Evolutionary conservation across 2,797 vertebrate species (phyloP).

Genomic region (Acipenser oxyrinchus): DNA sequence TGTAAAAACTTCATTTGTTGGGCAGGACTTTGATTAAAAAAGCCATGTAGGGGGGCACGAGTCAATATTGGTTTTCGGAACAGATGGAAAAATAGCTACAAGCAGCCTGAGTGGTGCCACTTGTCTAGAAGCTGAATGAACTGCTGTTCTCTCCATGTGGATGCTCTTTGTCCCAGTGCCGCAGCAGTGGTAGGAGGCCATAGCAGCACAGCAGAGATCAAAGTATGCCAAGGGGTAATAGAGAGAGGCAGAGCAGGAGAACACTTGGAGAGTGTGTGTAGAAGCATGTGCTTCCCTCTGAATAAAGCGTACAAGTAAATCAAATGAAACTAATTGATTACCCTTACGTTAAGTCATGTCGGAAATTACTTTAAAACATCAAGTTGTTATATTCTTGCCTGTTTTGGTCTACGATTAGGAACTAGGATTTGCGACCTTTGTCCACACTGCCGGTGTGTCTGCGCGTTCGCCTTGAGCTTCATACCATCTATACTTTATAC

Average conservation of each 20-base stretch:
- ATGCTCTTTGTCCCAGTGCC: constrained; percentile 32
- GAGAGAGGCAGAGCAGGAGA: constrained; percentile 13
- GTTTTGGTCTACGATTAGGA: too few species aligned
- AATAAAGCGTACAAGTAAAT: constrained; percentile 37
- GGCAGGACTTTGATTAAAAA: constrained; percentile 37
- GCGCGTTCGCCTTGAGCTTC: too few species aligned
- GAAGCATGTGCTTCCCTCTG: too few species aligned
- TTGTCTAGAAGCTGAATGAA: background rate
- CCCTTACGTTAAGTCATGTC: background rate
- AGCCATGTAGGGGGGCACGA: constrained; percentile 28
- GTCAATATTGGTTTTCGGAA: constrained; percentile 27
- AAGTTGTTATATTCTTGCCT: too few species aligned
- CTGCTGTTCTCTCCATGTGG: constrained; percentile 16
- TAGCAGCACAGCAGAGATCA: constrained; percentile 40
- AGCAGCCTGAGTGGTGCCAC: constrained; percentile 22
- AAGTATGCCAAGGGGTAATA: constrained; percentile 24
- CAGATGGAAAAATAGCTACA: constrained; percentile 29
- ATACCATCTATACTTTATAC: too few species aligned
- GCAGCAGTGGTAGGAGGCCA: constrained; percentile 32
- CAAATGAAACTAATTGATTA: constrained; percentile 32
- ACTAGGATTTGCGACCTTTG: too few species aligned
- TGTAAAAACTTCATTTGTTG: constrained; percentile 36
- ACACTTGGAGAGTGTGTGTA: background rate
- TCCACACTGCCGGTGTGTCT: too few species aligned
- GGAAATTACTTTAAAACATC: too few species aligned